These are phyloP conservation scores for Epirrita christyi DNA, from an alignment of 2,888 invertebrate species.

Conservation along the genomic window DNA sequence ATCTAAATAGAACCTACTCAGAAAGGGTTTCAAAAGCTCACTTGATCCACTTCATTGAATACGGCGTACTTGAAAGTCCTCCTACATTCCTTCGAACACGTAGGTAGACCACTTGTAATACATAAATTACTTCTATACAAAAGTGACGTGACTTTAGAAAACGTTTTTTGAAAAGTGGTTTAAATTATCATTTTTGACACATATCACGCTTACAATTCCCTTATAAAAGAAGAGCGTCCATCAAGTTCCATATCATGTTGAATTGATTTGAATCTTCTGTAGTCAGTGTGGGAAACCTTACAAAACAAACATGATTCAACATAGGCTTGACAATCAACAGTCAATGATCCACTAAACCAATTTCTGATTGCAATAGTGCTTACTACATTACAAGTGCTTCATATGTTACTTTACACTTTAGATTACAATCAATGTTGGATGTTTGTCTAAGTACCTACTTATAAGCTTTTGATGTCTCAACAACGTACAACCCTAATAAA, in stretches of 20 bases:
- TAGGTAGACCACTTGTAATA: not conserved
- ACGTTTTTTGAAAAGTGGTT: too few relatives aligned
- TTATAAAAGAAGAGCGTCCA: too few relatives aligned
- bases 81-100: not conserved
- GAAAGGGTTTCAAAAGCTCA: slow-evolving; percentile 2
- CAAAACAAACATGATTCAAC: slow-evolving; percentile 14
- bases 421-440: not conserved
- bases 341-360: slow-evolving; percentile 30
- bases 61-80: slow-evolving; percentile 10
- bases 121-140: not conserved
- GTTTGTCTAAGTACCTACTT: too few relatives aligned
- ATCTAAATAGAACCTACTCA: not conserved
- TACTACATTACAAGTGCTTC: slow-evolving; percentile 33
- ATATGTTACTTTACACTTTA: slow-evolving; percentile 13
- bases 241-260: not conserved
- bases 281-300: slow-evolving; percentile 21
- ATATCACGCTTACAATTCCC: too few relatives aligned
- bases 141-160: too few relatives aligned
- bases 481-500: too few relatives aligned
- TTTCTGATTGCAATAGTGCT: slow-evolving; percentile 23
- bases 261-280: not conserved
- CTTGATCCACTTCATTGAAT: slow-evolving; percentile 7
- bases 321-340: slow-evolving; percentile 8
- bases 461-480: too few relatives aligned
- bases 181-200: too few relatives aligned